A percentile compares a stretch with the other conserved stretches of the same genome.
Conservation (phyloP, 2,113 vertebrate genomes). For the Gallinago jamesoni region DNA sequence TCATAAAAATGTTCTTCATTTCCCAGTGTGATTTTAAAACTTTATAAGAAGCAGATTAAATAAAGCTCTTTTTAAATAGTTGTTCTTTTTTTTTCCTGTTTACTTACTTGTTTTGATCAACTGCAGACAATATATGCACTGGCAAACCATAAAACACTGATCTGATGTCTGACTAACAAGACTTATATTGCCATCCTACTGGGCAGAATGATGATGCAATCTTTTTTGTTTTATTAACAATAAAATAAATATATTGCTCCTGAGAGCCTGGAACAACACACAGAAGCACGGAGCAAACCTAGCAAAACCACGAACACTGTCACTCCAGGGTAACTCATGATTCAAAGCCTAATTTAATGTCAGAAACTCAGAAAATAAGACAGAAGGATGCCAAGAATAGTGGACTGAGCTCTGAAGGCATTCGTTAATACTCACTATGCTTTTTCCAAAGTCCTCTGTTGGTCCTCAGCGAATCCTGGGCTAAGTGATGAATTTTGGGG, state of each 20-base stretch:
- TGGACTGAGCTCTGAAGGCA: not conserved
- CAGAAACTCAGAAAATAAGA: not conserved
- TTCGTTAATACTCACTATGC: not conserved
- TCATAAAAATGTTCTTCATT: not conserved
- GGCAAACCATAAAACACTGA: not conserved
- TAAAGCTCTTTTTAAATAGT: not conserved
- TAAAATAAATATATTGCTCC: conserved; percentile 20
- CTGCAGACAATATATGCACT: not conserved
- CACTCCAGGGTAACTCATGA: not conserved
- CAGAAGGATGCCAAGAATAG: not conserved
- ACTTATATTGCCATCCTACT: not conserved
- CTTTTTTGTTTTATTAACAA: conserved; percentile 10
- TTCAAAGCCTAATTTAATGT: not conserved
- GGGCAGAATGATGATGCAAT: not conserved
- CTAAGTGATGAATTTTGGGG: not conserved
- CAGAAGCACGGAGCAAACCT: not conserved
- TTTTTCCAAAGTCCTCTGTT: not conserved
- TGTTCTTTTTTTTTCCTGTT: not conserved
- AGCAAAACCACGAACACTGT: not conserved
- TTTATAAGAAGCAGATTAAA: not conserved
- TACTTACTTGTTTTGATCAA: not conserved
- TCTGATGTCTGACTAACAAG: not conserved
- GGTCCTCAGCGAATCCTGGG: not conserved
- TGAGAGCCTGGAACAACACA: not conserved
- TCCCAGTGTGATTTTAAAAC: not conserved